A percentile compares a stretch with the other conserved stretches of the same genome.
Evolutionary conservation across 2,797 vertebrate genomes (phyloP).

Genomic region (Buceros bicornis): DNA sequence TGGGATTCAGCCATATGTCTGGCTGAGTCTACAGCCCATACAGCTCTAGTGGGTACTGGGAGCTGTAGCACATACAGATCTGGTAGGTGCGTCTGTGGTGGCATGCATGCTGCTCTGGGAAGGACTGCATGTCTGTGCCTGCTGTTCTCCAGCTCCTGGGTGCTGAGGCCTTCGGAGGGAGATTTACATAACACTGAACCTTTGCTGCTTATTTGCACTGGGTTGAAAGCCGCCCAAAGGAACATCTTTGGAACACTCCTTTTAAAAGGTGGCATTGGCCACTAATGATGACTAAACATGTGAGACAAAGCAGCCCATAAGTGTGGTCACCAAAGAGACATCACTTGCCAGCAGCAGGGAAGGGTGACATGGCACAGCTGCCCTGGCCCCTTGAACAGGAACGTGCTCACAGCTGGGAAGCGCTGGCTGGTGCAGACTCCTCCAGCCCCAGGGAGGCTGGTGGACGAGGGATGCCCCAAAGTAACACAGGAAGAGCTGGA

Average conservation of each 20-base stretch:
- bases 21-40: constrained; percentile 7
- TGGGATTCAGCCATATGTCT: constrained; percentile 42
- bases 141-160: not conserved
- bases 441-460: not conserved
- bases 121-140: not conserved
- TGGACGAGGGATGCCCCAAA: not conserved
- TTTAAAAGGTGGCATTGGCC: not conserved
- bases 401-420: not conserved
- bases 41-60: not conserved
- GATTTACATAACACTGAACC: not conserved
- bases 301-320: not conserved
- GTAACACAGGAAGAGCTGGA: not conserved
- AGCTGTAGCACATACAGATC: not conserved
- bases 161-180: not conserved
- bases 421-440: not conserved
- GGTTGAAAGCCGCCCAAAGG: not conserved
- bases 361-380: not conserved
- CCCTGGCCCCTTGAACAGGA: not conserved
- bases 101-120: not conserved
- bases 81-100: not conserved
- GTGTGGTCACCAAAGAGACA: not conserved
- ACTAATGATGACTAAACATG: not conserved
- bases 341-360: not conserved
- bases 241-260: not conserved
- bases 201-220: not conserved